phyloP scores from a whole-genome alignment of 37 sponge, comb jelly and placozoan genomes.

The Lycopodina hypogea region DNA sequence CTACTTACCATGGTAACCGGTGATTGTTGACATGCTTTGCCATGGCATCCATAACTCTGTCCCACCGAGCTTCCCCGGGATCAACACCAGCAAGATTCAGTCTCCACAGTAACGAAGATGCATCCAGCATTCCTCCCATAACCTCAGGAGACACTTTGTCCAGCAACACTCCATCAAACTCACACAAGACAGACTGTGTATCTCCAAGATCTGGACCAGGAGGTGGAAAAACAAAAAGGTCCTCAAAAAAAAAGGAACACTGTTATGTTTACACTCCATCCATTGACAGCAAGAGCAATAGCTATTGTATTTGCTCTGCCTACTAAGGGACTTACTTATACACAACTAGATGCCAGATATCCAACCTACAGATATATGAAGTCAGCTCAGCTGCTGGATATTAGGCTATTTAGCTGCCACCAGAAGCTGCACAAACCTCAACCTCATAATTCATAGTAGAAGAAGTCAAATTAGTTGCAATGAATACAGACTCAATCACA shows the following conservation, averaged over 20 bases:
- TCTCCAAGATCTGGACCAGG: slow-evolving; percentile 41
- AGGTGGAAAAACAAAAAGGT: not conserved
- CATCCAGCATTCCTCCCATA: slow-evolving; percentile 56
- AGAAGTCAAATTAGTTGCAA: no score
- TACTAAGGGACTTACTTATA: not conserved
- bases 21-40: slow-evolving; percentile 9
- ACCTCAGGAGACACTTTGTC: slow-evolving; percentile 25
- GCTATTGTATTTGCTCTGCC: not conserved
- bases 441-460: no score
- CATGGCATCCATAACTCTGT: slow-evolving; percentile 25
- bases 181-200: slow-evolving; percentile 22
- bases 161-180: slow-evolving; percentile 53
- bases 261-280: not conserved
- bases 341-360: no score
- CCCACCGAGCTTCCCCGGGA: slow-evolving; percentile 58
- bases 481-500: no score
- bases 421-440: no score
- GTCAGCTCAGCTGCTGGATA: no score
- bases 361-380: no score
- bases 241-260: not conserved
- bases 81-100: slow-evolving; percentile 49
- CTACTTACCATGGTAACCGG: slow-evolving; percentile 32
- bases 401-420: no score
- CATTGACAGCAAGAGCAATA: slow-evolving; percentile 2
- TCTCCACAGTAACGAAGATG: slow-evolving; percentile 80